Base-by-base conservation (phyloP, 2,113 vertebrate species). In the Stomatorhinus ivindoensis region DNA sequence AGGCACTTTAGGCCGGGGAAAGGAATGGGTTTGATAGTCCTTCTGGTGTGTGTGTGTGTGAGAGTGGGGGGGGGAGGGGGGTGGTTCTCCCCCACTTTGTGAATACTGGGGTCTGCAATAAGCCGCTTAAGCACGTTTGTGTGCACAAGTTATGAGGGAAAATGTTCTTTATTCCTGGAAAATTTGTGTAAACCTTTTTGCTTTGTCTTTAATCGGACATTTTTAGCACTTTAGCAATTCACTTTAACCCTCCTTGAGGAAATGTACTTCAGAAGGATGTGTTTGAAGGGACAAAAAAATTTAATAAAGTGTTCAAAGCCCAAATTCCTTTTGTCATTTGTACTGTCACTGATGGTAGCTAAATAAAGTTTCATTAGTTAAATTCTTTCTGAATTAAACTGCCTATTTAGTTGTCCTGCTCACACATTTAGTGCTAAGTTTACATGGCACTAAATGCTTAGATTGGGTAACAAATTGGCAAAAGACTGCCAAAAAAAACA, bases 211-310 rank as follows among this genome's bases (percentile, higher is more conserved):
- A 73, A 88, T 58, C 2, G n/a, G 15, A 87, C 86, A 58, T 87
- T 61, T 88, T 61, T 69, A 47, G 48, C 48, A 86, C 85, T 86
- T 86, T 46, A 86, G 61, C 44, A 44, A 44, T 88, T 46, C 27
- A 69, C 61, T 88, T 87, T 88, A 88, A 27, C 87, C 55, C 24
- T 69, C 48, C 85, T 86, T 31, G 4, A 15, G 85, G 46, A 86
- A 86, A 31, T 86, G 85, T 86, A 51, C 27, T 47, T 47, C 82
- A 84, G 82, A 47, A 84, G 44, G 82, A 46, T 84, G 80, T 83
- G 35, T 84, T n/a, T 84, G 44, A 84, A 47, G 82, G 82, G 10
- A 84, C 15, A 84, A 84, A 84, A 84, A 84, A 84, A 84, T 2
- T 24, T 44, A 84, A 84, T 84, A 84, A 84, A 84, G 82, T 84